Evolutionary conservation across 2,797 vertebrate genomes (phyloP).

Genomic region (Uromys caudimaculatus): DNA sequence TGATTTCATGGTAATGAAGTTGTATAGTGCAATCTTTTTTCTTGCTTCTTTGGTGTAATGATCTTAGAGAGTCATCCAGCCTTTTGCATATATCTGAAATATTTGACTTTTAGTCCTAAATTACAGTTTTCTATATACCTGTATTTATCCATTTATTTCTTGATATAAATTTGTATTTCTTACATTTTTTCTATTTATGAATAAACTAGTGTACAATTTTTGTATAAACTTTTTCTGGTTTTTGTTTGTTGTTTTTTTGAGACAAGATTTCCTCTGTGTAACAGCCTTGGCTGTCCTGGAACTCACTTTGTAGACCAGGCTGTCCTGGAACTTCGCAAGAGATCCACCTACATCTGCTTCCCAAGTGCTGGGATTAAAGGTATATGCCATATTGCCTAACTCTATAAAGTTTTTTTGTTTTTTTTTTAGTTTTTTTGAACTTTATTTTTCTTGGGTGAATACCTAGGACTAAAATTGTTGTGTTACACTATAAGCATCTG

Average conservation of each 20-base stretch:
- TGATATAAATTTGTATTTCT: conserved; percentile 26
- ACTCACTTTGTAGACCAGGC: not conserved
- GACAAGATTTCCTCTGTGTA: not conserved
- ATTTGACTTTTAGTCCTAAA: conserved; percentile 32
- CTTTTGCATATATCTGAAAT: conserved; percentile 30
- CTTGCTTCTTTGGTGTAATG: conserved; percentile 30
- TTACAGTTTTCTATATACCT: not conserved
- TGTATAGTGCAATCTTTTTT: not conserved
- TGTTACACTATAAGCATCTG: not conserved
- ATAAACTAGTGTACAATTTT: conserved; percentile 24
- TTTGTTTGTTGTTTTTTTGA: not conserved
- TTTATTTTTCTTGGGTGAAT: conserved; percentile 44
- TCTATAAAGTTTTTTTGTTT: not conserved
- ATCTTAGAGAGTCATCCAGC: not conserved
- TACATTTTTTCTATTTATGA: conserved; percentile 23
- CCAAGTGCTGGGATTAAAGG: not conserved
- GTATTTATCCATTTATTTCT: not conserved
- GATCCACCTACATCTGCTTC: not conserved
- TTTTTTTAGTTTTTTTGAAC: not conserved
- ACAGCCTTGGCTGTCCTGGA: not conserved
- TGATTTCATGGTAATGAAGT: conserved; percentile 35
- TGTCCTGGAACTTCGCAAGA: not conserved
- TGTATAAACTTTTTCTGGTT: not conserved
- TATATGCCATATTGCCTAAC: not conserved
- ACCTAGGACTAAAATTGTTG: not conserved